Conservation (phyloP, 2,113 vertebrate genomes). For the Columba janthina region DNA sequence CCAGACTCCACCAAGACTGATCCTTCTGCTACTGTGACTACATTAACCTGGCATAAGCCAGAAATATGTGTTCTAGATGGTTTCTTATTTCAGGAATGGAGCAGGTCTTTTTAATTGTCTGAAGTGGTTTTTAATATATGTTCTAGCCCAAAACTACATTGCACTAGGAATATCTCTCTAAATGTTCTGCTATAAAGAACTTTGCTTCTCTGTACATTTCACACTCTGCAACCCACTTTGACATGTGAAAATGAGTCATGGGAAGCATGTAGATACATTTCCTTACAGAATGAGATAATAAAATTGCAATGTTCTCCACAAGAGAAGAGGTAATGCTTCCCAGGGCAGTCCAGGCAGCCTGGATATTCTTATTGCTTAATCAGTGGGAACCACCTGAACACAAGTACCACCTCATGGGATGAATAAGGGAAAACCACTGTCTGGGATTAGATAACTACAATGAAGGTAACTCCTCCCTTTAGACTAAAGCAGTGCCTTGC, state of each 20-base stretch:
- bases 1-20: background rate
- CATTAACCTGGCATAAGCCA: background rate
- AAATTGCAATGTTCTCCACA: background rate
- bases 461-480: background rate
- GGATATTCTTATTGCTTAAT: background rate
- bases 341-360: background rate
- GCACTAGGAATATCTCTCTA: background rate
- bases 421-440: background rate
- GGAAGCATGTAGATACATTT: background rate
- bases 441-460: background rate
- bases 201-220: background rate
- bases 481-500: background rate
- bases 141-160: background rate
- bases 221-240: background rate
- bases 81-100: background rate
- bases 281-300: background rate
- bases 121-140: background rate
- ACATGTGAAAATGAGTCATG: background rate
- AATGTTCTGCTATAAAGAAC: background rate
- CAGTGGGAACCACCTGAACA: background rate
- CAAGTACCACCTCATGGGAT: background rate
- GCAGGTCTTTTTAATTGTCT: background rate
- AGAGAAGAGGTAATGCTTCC: background rate
- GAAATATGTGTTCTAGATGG: rapidly evolving
- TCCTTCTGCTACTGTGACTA: background rate